A percentile compares a stretch with the other conserved stretches of the same genome.
Conservation (phyloP, 2,113 vertebrate species). For the Bubo bubo region DNA sequence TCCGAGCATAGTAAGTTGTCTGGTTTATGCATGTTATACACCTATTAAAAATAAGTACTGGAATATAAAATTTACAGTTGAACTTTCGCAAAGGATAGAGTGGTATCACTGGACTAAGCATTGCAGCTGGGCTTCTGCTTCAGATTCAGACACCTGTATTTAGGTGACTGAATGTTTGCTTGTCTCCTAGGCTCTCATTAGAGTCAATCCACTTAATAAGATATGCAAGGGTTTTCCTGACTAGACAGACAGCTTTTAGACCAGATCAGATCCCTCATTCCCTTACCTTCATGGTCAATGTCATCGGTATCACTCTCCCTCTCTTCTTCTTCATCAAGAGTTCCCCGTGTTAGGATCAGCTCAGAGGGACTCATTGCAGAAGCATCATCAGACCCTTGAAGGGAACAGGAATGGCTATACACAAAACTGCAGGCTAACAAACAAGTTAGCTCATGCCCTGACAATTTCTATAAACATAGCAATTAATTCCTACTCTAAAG, state of each 20-base stretch:
- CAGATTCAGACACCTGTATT: not conserved
- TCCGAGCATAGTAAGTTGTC: not conserved
- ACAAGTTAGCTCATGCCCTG: not conserved
- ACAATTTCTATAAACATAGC: not conserved
- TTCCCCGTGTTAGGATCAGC: constrained; percentile 89
- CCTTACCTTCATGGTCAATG: constrained; percentile 89
- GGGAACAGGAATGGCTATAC: not conserved
- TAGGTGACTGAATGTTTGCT: not conserved
- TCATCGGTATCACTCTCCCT: constrained; percentile 89
- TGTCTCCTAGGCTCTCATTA: not conserved
- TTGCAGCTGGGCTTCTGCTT: not conserved
- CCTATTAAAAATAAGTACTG: not conserved
- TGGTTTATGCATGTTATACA: not conserved
- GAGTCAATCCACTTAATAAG: not conserved
- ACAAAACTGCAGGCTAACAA: not conserved
- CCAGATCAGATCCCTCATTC: not conserved
- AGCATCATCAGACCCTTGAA: constrained; percentile 29
- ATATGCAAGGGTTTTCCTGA: not conserved
- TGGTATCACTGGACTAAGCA: not conserved
- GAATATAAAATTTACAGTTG: not conserved
- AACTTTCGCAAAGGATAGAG: not conserved
- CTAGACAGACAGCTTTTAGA: not conserved
- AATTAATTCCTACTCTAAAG: not conserved
- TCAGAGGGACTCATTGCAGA: constrained; percentile 82
- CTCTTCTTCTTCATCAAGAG: constrained; percentile 78